Conservation (phyloP, 1,140 invertebrate species). For the Streblospio benedicti region DNA sequence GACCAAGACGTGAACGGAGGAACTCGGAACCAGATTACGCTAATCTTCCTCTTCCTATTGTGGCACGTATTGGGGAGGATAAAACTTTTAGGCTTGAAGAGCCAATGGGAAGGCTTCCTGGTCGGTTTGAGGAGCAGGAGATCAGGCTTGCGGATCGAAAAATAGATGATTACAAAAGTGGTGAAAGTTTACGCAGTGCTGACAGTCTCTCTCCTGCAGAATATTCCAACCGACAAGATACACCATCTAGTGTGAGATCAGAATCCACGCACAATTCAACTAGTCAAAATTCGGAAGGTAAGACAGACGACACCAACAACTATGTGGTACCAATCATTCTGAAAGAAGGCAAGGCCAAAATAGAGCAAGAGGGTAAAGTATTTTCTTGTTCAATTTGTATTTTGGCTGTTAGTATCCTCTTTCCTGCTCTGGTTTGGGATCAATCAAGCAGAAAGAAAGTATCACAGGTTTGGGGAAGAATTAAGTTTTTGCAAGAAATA, state of each 20-base stretch:
- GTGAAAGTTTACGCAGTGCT: conserved; percentile 10
- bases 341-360: too few species aligned
- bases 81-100: conserved; percentile 3
- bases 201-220: conserved; percentile 14
- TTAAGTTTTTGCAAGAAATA: too few species aligned
- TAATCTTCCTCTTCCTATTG: conserved; percentile 33
- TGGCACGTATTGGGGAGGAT: background rate
- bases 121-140: background rate
- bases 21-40: conserved; percentile 41
- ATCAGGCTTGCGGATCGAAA: background rate
- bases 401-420: too few species aligned
- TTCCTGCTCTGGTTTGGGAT: too few species aligned
- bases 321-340: background rate
- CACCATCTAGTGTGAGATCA: conserved; percentile 18
- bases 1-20: too few species aligned
- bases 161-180: conserved; percentile 7
- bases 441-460: too few species aligned
- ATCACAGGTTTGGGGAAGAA: too few species aligned
- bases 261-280: conserved; percentile 14
- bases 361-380: too few species aligned
- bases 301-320: background rate
- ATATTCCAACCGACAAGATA: conserved; percentile 11
- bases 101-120: background rate
- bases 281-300: conserved; percentile 18
- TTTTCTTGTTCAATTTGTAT: too few species aligned